phyloP scores from a whole-genome alignment of 1,140 invertebrate species.

The Aphaenogaster rudis region DNA sequence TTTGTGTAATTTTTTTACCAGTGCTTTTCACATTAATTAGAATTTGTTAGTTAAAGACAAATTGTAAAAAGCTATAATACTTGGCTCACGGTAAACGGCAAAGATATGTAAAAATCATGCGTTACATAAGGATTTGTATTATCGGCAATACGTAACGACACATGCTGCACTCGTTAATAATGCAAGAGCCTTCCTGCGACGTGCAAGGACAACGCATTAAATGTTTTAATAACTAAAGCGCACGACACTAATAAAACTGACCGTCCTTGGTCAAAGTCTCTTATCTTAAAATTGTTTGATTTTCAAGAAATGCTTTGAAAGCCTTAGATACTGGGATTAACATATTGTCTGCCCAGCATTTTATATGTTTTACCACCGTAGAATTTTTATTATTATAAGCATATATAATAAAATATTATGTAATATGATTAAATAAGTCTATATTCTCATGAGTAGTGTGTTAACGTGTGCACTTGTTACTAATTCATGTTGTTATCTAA shows the following conservation, averaged over 20 bases:
- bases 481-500: no score
- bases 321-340: not conserved
- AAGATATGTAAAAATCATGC: conserved; percentile 1
- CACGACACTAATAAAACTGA: not conserved
- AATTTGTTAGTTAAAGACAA: not conserved
- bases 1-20: not conserved
- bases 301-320: not conserved
- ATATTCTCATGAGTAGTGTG: no score
- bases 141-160: not conserved
- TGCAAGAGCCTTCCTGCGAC: conserved; percentile 9
- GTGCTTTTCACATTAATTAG: not conserved
- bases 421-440: no score
- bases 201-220: conserved; percentile 33
- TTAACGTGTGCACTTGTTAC: no score
- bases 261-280: not conserved
- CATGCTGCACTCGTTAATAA: conserved; percentile 31
- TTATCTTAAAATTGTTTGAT: not conserved
- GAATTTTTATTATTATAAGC: no score
- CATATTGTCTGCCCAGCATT: no score
- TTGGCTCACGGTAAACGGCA: not conserved
- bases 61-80: not conserved
- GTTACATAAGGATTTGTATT: conserved; percentile 29
- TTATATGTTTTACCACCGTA: no score
- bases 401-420: no score
- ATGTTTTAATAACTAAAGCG: conserved; percentile 23